phyloP scores from a whole-genome alignment of 2,888 invertebrate genomes.

The Acleris emargana region DNA sequence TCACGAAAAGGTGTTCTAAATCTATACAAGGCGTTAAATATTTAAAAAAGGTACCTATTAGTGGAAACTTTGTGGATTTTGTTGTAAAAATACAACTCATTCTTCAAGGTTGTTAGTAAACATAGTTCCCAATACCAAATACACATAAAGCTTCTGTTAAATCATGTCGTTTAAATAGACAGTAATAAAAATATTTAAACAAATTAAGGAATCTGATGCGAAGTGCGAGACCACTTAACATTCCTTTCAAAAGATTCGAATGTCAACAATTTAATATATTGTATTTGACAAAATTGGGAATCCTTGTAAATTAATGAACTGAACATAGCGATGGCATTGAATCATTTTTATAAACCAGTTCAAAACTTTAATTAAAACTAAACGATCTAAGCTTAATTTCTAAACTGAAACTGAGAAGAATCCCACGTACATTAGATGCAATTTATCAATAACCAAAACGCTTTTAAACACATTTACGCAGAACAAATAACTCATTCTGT shows the following conservation, averaged over 20 bases:
- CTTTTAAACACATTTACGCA: constrained; percentile 60
- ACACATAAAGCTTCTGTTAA: background rate
- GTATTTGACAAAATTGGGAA: constrained; percentile 11
- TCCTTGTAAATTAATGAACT: background rate
- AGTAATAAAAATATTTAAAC: constrained; percentile 14
- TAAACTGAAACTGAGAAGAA: too few species aligned
- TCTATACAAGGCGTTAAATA: too few species aligned
- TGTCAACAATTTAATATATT: background rate
- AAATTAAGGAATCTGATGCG: constrained; percentile 15
- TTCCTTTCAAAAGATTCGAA: constrained; percentile 12
- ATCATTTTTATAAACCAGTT: too few species aligned
- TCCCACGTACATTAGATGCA: background rate
- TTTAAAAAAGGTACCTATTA: too few species aligned
- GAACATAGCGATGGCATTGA: too few species aligned
- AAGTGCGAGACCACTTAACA: constrained; percentile 30
- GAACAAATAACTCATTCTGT: constrained; percentile 71
- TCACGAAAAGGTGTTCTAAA: too few species aligned
- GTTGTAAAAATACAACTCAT: too few species aligned
- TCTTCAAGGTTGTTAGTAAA: too few species aligned
- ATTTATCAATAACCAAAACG: constrained; percentile 56
- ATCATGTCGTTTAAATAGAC: constrained; percentile 14
- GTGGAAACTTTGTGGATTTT: too few species aligned
- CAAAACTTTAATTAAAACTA: too few species aligned
- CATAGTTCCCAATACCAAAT: too few species aligned
- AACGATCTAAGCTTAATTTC: too few species aligned